A percentile compares a stretch with the other conserved stretches of the same genome.
Conservation (phyloP, 2,888 invertebrate genomes). For the Macropis europaea region DNA sequence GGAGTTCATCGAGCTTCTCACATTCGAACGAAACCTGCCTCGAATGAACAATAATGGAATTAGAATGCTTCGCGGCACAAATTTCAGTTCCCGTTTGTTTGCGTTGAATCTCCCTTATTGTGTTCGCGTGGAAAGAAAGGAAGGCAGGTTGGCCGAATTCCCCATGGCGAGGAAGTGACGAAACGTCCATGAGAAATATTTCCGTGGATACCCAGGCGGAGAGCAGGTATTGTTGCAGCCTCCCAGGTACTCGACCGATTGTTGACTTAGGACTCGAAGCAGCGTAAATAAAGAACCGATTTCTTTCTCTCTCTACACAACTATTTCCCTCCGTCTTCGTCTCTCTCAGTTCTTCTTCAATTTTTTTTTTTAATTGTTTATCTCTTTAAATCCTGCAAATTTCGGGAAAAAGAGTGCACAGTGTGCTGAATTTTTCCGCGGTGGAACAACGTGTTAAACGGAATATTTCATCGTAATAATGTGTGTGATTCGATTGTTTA, state of each 20-base stretch:
- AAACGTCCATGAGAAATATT: conserved; percentile 41
- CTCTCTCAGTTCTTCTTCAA: no score
- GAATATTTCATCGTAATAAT: no score
- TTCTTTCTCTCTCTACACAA: no score
- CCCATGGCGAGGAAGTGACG: conserved; percentile 21
- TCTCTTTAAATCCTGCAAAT: no score
- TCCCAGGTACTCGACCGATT: conserved; percentile 29
- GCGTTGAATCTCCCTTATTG: conserved; percentile 16
- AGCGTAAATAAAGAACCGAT: conserved; percentile 29
- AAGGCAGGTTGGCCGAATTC: not conserved
- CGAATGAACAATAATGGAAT: conserved; percentile 16
- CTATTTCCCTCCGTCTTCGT: no score
- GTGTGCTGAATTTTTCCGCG: no score
- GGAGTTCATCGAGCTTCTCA: no score
- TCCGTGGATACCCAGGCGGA: not conserved
- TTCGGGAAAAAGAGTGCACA: no score
- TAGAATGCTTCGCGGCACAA: conserved; percentile 12
- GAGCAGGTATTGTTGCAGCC: conserved; percentile 32
- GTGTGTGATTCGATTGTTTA: no score
- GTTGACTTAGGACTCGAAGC: conserved; percentile 47
- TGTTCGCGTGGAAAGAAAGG: conserved; percentile 24
- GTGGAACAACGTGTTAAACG: no score
- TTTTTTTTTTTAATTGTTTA: no score
- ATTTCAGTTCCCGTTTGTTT: conserved; percentile 17
- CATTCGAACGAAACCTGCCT: no score